Percentiles rank a stretch among this genome's conserved stretches.
phyloP scores from a whole-genome alignment of 1,140 invertebrate species.

The Micrasema longulum region DNA sequence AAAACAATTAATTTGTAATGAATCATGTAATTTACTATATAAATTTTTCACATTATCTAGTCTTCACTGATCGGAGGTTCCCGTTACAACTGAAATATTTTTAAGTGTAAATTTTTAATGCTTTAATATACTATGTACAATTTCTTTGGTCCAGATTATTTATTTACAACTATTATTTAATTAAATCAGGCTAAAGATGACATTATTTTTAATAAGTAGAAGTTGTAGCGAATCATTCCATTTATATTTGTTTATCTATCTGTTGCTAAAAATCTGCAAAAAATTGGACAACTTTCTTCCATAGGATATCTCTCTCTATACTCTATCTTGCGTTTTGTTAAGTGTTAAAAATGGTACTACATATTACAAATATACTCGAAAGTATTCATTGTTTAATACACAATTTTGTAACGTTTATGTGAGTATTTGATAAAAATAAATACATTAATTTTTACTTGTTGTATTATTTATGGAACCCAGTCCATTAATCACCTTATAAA shows the following conservation, averaged over 20 bases:
- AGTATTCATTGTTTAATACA: slow-evolving; percentile 37
- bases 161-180: slow-evolving; percentile 5
- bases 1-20: too few species aligned
- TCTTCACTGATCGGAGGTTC: background rate
- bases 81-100: background rate
- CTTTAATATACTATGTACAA: slow-evolving; percentile 5
- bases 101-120: slow-evolving; percentile 23
- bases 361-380: slow-evolving; percentile 20
- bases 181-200: too few species aligned
- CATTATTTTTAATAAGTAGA: slow-evolving; percentile 2
- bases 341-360: slow-evolving; percentile 24
- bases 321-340: slow-evolving; percentile 18
- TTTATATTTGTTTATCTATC: slow-evolving; percentile 17
- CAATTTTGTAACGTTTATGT: slow-evolving; percentile 40
- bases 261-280: slow-evolving; percentile 10
- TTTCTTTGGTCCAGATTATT: slow-evolving; percentile 2
- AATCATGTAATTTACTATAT: background rate
- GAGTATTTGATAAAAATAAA: slow-evolving; percentile 43
- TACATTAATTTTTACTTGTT: slow-evolving; percentile 35
- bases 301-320: slow-evolving; percentile 7
- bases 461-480: too few species aligned
- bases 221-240: slow-evolving; percentile 26
- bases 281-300: slow-evolving; percentile 34
- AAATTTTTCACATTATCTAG: background rate
- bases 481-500: too few species aligned